phyloP scores from a whole-genome alignment of 2,113 vertebrate species.

The Phylloscopus whistleri region DNA sequence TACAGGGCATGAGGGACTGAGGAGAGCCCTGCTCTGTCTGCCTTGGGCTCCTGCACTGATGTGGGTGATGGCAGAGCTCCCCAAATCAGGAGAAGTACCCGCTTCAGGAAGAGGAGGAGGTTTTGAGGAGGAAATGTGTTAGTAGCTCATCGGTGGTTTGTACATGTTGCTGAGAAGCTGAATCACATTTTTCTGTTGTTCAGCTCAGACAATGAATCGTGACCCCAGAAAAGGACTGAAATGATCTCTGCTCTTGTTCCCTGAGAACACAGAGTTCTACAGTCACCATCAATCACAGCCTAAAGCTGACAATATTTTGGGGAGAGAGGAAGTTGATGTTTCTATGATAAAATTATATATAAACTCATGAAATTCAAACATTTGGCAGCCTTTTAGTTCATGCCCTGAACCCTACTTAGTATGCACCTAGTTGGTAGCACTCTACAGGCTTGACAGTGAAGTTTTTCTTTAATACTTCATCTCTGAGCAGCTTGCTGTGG shows the following conservation, averaged over 20 bases:
- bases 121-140: background rate
- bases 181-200: background rate
- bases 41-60: background rate
- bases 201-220: background rate
- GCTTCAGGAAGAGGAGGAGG: slow-evolving; percentile 37
- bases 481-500: background rate
- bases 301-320: background rate
- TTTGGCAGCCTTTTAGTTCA: background rate
- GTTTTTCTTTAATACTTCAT: background rate
- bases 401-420: background rate
- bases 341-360: background rate
- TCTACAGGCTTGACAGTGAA: background rate
- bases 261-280: background rate
- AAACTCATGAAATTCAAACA: background rate
- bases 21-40: background rate
- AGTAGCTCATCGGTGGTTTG: background rate
- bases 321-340: background rate
- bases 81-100: slow-evolving; percentile 28
- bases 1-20: background rate
- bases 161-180: background rate
- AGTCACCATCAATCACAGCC: background rate
- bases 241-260: background rate
- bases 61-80: background rate
- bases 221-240: background rate
- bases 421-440: background rate